Evolutionary conservation across 2,888 invertebrate species (phyloP), one percentile per base, ranked within the genome.

Genomic region (Drosophila sordidula): DNA sequence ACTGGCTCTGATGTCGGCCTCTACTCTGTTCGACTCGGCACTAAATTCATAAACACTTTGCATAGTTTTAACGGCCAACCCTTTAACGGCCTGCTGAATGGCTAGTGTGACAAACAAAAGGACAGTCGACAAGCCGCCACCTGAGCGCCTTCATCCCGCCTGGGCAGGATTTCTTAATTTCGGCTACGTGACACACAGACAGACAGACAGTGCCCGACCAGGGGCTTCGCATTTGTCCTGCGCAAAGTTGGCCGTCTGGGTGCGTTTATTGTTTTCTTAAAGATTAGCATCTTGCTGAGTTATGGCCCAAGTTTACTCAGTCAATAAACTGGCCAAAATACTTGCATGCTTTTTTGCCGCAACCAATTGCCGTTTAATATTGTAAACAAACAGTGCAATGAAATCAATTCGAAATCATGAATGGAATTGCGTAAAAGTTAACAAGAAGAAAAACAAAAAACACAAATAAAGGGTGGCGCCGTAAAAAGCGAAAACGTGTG

Each of bases 1-100:
- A 88, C 62, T 54, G 59, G 65, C 56, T 69, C 62, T 32, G 51
- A 36, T 70, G 50, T 38, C 39, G 26, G 49, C 22, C 25, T 44
- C 44, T n/a, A 4, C 44, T 38, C 22, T 8, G 16, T 65, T 49
- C 44, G 39, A 45, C 50, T 52, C 55, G 39, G 70, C 80, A 83
- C 79, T 85, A 87, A 79, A 86, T 82, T 87, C 85, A 84, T 87
- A 90, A 90, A 89, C 87, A 89, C 89, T 90, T 90, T 87, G 78
- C 77, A 88, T 89, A 88, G 81, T 83, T 81, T 68, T 71, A 72
- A 75, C 52, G 64, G 64, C 64, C 69, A 75, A 80, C 68, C 81
- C 83, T 67, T 41, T 63, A 14, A 41, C 16, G 44, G 11, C 42
- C 16, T 44, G 25, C 50, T 39, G 41, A n/a, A 55, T 56, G 46